Evolutionary conservation across 2,888 invertebrate species (phyloP), one percentile per base, ranked within the genome.

Genomic region (Dasypolia templi): DNA sequence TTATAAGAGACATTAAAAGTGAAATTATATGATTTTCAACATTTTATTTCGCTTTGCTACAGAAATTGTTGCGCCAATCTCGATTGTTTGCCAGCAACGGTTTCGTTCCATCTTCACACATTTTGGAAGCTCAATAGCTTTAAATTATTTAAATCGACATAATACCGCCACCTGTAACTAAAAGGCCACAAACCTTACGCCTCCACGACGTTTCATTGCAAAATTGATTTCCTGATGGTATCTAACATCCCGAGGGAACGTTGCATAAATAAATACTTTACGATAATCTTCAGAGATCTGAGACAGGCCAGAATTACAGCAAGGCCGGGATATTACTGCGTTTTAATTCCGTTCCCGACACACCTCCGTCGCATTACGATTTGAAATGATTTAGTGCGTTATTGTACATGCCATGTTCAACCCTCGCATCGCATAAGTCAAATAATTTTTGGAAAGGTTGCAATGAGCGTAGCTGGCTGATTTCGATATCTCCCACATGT

Each of bases 191-290:
- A 93, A 92, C 90, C 90, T 93, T 92, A 94, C 95, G 95, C 95
- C 95, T 94, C 93, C 93, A 89, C 93, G 93, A 95, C 92, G 94
- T 93, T 94, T 93, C 91, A 92, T 91, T 91, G 93, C 93, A 93
- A 95, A 96, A 96, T 96, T 96, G 96, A 96, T 96, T 96, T 93
- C 94, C 92, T 89, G 95, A 95, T 96, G 92, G 89, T 95, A 96
- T 96, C 96, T 93, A 92, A 93, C 91, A 92, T 94, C 95, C 94
- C 89, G 91, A 93, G 94, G 95, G 94, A 93, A 94, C 89, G 89
- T 82, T 94, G 94, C 94, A 95, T 95, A 96, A 95, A 96, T 96
- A 96, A 96, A 95, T 95, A 95, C 94, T 95, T 94, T 94, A 93
- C 92, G 94, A 94, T 95, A 95, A 96, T 96, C 95, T 95, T 86